Conservation (phyloP, 2,113 vertebrate species). For the Prionailurus viverrinus region DNA sequence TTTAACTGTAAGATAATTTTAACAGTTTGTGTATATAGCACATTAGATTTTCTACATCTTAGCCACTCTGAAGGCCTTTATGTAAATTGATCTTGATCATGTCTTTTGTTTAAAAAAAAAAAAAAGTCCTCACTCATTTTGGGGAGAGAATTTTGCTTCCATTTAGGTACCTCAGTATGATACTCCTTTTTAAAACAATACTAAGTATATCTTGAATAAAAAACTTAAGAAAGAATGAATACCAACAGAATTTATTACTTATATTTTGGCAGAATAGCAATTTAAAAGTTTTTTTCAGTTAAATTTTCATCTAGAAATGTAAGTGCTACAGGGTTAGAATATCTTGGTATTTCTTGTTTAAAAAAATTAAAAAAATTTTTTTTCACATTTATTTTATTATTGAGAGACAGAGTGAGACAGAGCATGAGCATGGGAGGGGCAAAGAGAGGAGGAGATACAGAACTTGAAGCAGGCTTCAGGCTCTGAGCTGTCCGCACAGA, state of each 20-base stretch:
- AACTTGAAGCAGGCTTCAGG: too few relatives aligned
- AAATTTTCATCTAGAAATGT: not conserved
- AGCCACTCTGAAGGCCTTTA: not conserved
- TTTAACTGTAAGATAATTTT: slow-evolving; percentile 41
- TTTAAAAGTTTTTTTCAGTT: not conserved
- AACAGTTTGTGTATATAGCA: not conserved
- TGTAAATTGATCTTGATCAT: slow-evolving; percentile 15
- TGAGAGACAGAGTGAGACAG: too few relatives aligned
- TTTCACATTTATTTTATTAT: too few relatives aligned
- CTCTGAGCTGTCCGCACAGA: too few relatives aligned
- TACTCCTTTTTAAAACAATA: not conserved
- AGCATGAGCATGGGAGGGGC: too few relatives aligned
- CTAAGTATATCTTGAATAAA: slow-evolving; percentile 16
- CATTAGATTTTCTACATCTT: not conserved
- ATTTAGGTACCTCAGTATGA: not conserved
- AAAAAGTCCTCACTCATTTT: not conserved
- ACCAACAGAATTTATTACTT: slow-evolving; percentile 13
- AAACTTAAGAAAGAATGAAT: slow-evolving; percentile 44
- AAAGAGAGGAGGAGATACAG: too few relatives aligned
- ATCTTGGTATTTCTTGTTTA: not conserved
- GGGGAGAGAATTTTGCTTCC: not conserved
- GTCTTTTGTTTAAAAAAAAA: not conserved
- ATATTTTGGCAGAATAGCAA: slow-evolving; percentile 21
- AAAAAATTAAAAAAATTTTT: too few relatives aligned
- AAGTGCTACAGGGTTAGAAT: not conserved